Evolutionary conservation across 2,113 vertebrate species (phyloP), one percentile per base, ranked within the genome.

Genomic region (Cairina moschata): DNA sequence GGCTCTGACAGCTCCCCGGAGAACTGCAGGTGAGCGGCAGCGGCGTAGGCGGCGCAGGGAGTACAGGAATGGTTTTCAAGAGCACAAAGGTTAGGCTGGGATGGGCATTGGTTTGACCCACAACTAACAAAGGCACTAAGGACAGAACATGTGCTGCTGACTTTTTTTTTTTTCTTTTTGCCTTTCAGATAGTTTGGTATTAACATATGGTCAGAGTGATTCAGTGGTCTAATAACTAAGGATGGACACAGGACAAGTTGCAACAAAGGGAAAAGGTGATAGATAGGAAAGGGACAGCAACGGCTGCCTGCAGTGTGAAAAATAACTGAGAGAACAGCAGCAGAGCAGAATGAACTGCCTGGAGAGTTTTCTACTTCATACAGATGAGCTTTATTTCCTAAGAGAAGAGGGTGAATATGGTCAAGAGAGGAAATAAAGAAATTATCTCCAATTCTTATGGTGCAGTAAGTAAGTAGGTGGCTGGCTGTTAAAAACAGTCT

Each of bases 1-100:
- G 81, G 92, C 9, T 31, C 86, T 92, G 96, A 92, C 94, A 96
- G 97, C 79, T 96, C 95, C 95, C 48, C 1, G 0, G 86, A 87
- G 96, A 94, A 88, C 22, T 2, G 4, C 2, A 23, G 75, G 38
- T 1, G 62, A 67, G 73, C 65, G 26, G 76, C 42, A 2, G 81
- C 5, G 1, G 58, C 48, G 0, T 20, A 34, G 63, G 58, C 12
- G 0, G 72, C 88, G 77, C 16, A 0, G 58, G 73, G 78, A 92
- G 78, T 81, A 50, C 0, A 0, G 59, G 62, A 31, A 36, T 32
- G 74, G 5, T 63, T 83, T 88, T 90, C 71, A 60, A 72, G 85
- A 87, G 46, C 44, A 89, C 87, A 88, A 69, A 93, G 91, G 87
- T 71, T 72, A 91, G 36, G 22, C 3, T 66, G 71, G 59, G 50